Base-by-base conservation (phyloP, 2,888 invertebrate species). In the Acleris emargana region DNA sequence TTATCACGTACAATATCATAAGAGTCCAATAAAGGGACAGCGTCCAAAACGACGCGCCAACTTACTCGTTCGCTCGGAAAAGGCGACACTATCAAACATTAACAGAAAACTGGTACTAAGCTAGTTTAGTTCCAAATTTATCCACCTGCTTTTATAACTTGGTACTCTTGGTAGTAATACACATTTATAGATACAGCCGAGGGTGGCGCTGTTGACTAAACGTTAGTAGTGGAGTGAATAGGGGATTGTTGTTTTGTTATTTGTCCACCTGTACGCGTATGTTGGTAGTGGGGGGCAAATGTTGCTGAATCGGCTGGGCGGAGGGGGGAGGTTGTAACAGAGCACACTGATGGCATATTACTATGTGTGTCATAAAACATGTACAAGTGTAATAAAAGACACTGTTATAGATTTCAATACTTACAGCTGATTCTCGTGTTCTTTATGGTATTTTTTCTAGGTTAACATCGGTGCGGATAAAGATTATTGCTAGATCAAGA, bases 1-100 rank as follows among this genome's bases (percentile, higher is more conserved):
- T 55, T 58, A 58, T 67, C 50, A 53, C 49, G 49, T 53, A 52
- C 50, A 51, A 58, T 62, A 50, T 67, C 53, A 69, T 69, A 69
- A 67, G 59, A 62, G 68, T 54, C 45, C 72, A 70, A 73, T 73
- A 73, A 74, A 71, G 66, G 60, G 64, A 71, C 71, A 69, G 72
- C 62, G 69, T 67, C 68, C 66, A 58, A 62, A 70, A 68, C 67
- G 67, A 60, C 62, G 69, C 25, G 22, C 60, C 42, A 53, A 28
- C 28, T 60, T 60, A 43, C 45, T 42, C 45, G 20, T 52, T 7
- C 60, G 18, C 25, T 43, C 28, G 43, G 16, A 2, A 17, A 25
- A 18, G 28, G 52, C 60, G 52, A 43, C 52, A 43, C 60, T 28
- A 38, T 28, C 50, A 50, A 51, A 51, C 58, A 42, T 49, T 47